Base-by-base conservation (phyloP, 92 coral and sea anemone genomes). In the Epizoanthus illoricatus region DNA sequence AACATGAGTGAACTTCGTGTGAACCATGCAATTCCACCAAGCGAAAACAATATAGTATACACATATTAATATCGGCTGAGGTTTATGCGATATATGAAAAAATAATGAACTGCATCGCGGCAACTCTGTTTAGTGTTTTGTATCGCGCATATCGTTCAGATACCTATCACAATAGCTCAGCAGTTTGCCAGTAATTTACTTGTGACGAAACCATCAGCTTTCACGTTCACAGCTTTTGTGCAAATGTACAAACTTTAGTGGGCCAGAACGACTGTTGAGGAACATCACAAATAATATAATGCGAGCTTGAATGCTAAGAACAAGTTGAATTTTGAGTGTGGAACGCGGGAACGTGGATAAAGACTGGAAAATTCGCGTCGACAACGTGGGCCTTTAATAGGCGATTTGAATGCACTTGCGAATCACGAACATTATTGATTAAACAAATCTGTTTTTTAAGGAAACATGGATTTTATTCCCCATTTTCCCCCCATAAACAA, bases 161-260 rank as follows among this genome's bases (percentile, higher is more conserved):
- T n/a, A n/a, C n/a, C n/a, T n/a, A n/a, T 12, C 10, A 61, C 71
- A 76, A 62, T 76, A 71, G 63, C 81, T 62, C 81, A 76, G 81
- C 71, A 58, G 82, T 78, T 62, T 18, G 71, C 71, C 19, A 62
- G 43, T 63, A 78, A 78, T 62, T 78, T 43, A 62, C 16, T 78
- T 72, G 82, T 78, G 82, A 78, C 82, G 82, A 78, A 78, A 63
- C 52, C 82, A 78, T 78, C 82, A 78, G 71, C 20, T 63, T 41
- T 61, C 82, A 78, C 71, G 60, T 78, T 78, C 82, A 43, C 82
- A 61, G 56, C 71, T 47, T 61, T 78, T 42, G 41, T 78, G 39
- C 71, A 62, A 78, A 62, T 64, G 82, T 78, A 78, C 71, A 64
- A 78, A 28, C 67, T 24, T 47, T 41, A 12, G 18, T 57, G 28